Evolutionary conservation across 1,140 invertebrate species (phyloP).

Genomic region (Microplitis demolitor): DNA sequence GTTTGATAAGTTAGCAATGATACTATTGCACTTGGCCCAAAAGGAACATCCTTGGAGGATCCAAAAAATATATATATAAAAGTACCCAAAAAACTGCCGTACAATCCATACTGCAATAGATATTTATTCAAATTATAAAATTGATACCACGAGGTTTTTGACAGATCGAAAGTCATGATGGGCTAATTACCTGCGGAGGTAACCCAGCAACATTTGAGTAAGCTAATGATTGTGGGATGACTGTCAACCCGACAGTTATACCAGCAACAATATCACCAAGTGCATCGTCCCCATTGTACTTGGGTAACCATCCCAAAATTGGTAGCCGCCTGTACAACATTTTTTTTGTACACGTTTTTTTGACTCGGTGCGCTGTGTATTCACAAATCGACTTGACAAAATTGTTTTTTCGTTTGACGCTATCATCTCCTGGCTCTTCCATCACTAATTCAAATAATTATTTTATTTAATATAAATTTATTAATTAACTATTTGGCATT

Average conservation of each 20-base stretch:
- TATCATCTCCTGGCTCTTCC: conserved; percentile 48
- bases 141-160: too few species aligned
- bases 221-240: conserved; percentile 80
- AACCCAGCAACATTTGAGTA: conserved; percentile 84
- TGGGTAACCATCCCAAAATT: conserved; percentile 74
- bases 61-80: conserved; percentile 91
- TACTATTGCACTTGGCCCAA: conserved; percentile 85
- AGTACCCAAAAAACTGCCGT: conserved; percentile 88
- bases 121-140: neutral
- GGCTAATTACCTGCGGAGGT: conserved; percentile 66
- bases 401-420: conserved; percentile 43
- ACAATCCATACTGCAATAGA: conserved; percentile 80
- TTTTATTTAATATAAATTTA: neutral
- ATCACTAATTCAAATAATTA: conserved; percentile 44
- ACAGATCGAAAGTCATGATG: too few species aligned
- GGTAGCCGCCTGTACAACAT: conserved; percentile 73
- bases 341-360: conserved; percentile 65
- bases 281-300: conserved; percentile 70
- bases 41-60: conserved; percentile 87
- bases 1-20: conserved; percentile 81
- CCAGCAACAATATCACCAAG: conserved; percentile 84
- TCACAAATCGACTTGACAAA: conserved; percentile 39
- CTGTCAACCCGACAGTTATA: conserved; percentile 83
- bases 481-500: neutral
- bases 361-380: conserved; percentile 51